Conservation (phyloP, 2,797 vertebrate genomes). For the Neomorphus geoffroyi region DNA sequence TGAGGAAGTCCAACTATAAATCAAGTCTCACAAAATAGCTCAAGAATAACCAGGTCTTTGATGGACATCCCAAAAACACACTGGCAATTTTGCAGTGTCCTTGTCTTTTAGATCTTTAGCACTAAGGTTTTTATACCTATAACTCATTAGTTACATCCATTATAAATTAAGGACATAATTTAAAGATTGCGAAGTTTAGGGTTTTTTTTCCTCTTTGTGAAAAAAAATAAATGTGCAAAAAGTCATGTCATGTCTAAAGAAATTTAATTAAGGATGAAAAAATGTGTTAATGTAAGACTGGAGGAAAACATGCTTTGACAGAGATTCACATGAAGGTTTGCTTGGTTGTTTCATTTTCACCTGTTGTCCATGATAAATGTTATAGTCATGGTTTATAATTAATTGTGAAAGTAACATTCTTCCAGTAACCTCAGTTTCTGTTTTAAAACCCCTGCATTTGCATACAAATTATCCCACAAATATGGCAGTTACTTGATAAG, state of each 20-base stretch:
- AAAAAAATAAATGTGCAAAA: neutral
- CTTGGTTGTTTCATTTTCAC: conserved; percentile 30
- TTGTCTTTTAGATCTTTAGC: neutral
- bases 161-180: neutral
- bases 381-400: neutral
- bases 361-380: neutral
- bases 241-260: neutral
- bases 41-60: neutral
- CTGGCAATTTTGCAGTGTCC: neutral
- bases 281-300: neutral
- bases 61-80: neutral
- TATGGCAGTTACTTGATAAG: neutral
- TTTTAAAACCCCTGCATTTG: neutral
- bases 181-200: neutral
- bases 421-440: conserved; percentile 42
- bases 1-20: neutral
- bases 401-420: neutral
- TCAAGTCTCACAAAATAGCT: neutral
- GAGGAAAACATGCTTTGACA: neutral
- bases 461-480: conserved; percentile 37
- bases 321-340: neutral
- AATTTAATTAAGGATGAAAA: neutral
- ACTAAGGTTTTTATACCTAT: neutral
- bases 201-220: neutral
- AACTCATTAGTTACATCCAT: neutral